Evolutionary conservation across 2,888 invertebrate genomes (phyloP).

Genomic region (Drosophila nr. medialis): DNA sequence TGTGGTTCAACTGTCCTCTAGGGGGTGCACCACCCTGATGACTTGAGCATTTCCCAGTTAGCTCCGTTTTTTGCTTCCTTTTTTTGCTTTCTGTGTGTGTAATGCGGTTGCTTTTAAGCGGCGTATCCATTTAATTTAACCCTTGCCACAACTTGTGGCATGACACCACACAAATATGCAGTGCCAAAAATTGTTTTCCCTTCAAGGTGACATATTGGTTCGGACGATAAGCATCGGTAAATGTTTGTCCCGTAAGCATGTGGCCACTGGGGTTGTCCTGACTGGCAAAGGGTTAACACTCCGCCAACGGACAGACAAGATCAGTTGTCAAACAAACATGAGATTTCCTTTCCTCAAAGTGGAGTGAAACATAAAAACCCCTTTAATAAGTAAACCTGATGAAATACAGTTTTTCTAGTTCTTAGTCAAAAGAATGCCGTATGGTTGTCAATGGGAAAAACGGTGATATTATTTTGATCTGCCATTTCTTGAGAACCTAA

Average conservation of each 20-base stretch:
- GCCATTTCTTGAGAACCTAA: not conserved
- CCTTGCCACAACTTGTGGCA: conserved; percentile 68
- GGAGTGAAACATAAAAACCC: not conserved
- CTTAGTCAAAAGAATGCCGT: not conserved
- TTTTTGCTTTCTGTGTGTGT: conserved; percentile 38
- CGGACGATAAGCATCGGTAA: conserved; percentile 68
- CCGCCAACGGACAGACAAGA: not conserved
- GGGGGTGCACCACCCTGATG: conserved; percentile 64
- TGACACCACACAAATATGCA: conserved; percentile 64
- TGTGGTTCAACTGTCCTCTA: conserved; percentile 36
- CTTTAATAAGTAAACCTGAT: not conserved
- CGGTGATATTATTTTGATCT: not conserved
- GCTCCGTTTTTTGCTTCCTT: conserved; percentile 39
- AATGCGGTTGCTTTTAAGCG: conserved; percentile 71
- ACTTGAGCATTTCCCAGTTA: conserved; percentile 63
- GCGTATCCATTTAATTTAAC: conserved; percentile 81
- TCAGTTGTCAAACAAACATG: conserved; percentile 34
- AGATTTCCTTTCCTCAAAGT: conserved; percentile 19
- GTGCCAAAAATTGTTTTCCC: conserved; percentile 51
- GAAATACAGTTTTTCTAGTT: not conserved
- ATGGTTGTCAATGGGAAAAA: not conserved
- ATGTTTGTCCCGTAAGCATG: conserved; percentile 40
- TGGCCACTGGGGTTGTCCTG: conserved; percentile 29
- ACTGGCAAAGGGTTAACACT: conserved; percentile 35
- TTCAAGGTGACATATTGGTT: conserved; percentile 76